These are phyloP conservation scores for Strigamia crassipes DNA, from an alignment of 2,888 invertebrate species.

Conservation along the genomic window DNA sequence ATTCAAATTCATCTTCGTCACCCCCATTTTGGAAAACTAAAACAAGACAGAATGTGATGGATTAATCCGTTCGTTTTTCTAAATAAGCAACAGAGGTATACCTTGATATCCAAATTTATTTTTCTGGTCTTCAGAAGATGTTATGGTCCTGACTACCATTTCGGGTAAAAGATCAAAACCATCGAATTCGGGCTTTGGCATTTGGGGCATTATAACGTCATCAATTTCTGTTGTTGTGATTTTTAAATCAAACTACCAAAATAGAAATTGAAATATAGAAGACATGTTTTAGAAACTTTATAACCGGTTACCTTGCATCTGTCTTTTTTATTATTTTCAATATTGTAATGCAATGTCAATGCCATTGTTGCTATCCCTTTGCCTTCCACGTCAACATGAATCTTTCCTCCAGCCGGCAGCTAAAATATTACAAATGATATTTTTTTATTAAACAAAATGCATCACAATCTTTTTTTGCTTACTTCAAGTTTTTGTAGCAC, in stretches of 20 bases:
- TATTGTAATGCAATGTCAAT: constrained; percentile 37
- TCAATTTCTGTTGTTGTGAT: background rate
- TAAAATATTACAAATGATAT: background rate
- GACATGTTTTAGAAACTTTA: background rate
- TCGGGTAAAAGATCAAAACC: background rate
- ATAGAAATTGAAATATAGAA: background rate
- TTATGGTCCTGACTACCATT: constrained; percentile 19
- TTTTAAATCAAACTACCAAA: constrained; percentile 15
- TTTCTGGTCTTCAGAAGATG: background rate
- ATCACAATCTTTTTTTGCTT: too few relatives aligned
- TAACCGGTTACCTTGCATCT: background rate
- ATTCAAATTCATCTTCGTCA: background rate
- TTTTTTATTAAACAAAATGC: background rate
- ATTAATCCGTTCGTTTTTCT: background rate
- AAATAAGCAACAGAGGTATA: background rate
- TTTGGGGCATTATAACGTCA: background rate
- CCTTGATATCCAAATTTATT: constrained; percentile 26
- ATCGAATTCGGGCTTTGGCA: background rate
- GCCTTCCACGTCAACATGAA: constrained; percentile 7
- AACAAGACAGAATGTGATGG: background rate
- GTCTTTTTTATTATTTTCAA: constrained; percentile 14
- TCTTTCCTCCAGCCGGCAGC: constrained; percentile 35
- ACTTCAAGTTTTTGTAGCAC: constrained; percentile 30
- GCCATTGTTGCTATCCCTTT: constrained; percentile 28
- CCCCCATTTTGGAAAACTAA: background rate